phyloP scores from a whole-genome alignment of 1,140 invertebrate species.

The Bicyclus anynana region DNA sequence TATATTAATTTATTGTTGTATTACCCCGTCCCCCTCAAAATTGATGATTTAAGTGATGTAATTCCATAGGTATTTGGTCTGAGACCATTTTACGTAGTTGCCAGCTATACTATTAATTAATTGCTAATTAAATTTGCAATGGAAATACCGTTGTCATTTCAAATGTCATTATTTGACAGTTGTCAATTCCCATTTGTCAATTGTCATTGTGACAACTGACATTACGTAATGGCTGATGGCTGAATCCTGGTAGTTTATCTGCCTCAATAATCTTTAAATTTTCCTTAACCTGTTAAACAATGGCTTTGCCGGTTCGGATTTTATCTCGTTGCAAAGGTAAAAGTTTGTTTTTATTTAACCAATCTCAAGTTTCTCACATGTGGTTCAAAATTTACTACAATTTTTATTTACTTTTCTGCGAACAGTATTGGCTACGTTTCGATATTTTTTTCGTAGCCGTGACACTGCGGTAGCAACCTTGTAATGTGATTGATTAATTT shows the following conservation, averaged over 20 bases:
- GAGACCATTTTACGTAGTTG: too few species aligned
- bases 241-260: slow-evolving; percentile 40
- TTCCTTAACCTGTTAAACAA: slow-evolving; percentile 50
- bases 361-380: background rate
- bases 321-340: slow-evolving; percentile 66
- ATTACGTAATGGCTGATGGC: slow-evolving; percentile 66
- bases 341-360: background rate
- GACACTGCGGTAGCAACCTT: slow-evolving; percentile 16
- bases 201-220: slow-evolving; percentile 30
- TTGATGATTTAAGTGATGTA: too few species aligned
- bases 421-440: too few species aligned
- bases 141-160: too few species aligned
- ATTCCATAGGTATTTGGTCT: too few species aligned
- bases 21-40: too few species aligned
- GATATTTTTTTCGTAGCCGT: background rate
- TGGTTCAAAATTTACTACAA: background rate
- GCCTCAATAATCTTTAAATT: slow-evolving; percentile 54
- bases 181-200: too few species aligned
- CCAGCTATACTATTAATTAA: too few species aligned
- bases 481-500: slow-evolving; percentile 15
- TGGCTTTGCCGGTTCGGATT: slow-evolving; percentile 65
- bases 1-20: too few species aligned
- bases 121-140: too few species aligned
- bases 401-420: background rate
- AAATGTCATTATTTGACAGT: too few species aligned